Evolutionary conservation across 2,888 invertebrate species (phyloP).

Genomic region (Drosophila aldrichi): DNA sequence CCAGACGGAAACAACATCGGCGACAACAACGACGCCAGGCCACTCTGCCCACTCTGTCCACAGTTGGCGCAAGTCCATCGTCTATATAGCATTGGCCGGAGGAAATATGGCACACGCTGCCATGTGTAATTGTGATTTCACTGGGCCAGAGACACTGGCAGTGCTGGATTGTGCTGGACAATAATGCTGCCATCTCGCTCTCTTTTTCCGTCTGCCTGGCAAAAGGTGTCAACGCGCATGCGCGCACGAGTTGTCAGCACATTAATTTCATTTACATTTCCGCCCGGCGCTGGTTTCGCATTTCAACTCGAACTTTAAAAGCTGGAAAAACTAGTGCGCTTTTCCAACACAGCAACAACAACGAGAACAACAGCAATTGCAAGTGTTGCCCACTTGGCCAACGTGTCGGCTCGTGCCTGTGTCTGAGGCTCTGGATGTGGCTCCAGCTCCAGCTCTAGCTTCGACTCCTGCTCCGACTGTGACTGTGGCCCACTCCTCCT

Average conservation of each 20-base stretch:
- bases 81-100: conserved; percentile 29
- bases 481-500: conserved; percentile 67
- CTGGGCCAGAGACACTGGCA: conserved; percentile 47
- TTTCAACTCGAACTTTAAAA: conserved; percentile 65
- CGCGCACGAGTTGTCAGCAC: conserved; percentile 79
- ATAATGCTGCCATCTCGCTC: conserved; percentile 18
- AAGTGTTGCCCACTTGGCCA: conserved; percentile 72
- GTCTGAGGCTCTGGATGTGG: conserved; percentile 16
- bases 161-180: conserved; percentile 5
- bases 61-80: conserved; percentile 32
- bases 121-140: conserved; percentile 76
- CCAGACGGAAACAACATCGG: conserved; percentile 68
- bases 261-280: conserved; percentile 83
- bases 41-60: conserved; percentile 65
- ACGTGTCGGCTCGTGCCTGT: conserved; percentile 65
- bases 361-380: conserved; percentile 32
- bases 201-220: conserved; percentile 33
- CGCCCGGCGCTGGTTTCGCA: conserved; percentile 78
- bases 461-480: conserved; percentile 34
- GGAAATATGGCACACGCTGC: conserved; percentile 78
- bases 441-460: conserved; percentile 11
- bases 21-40: conserved; percentile 48
- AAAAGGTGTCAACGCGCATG: conserved; percentile 79
- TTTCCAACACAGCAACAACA: conserved; percentile 49
- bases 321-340: conserved; percentile 78